Evolutionary conservation across 2,797 vertebrate species (phyloP), one percentile per base, ranked within the genome.

Genomic region (Lemur catta): DNA sequence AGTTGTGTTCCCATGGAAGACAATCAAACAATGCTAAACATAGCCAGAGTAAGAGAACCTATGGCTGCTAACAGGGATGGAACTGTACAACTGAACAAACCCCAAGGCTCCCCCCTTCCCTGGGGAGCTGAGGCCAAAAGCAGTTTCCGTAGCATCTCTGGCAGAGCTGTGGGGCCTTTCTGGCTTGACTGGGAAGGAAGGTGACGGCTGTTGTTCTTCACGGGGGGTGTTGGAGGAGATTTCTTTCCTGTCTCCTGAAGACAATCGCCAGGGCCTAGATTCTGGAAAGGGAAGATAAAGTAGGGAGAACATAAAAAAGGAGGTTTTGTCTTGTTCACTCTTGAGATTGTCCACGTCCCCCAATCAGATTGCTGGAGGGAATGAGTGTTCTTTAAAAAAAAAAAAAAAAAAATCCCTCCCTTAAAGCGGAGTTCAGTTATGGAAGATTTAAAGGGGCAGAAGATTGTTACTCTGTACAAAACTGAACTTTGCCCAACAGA

Each of bases 11-110:
- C 96, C 95, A 92, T 96, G 97, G 96, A 97, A 94, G 65, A 95
- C 59, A 94, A 46, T 89, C 94, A 94, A 96, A 96, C 96, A 96
- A 84, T 87, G 75, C 80, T 93, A 97, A 97, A 97, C 85, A 95
- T 75, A 89, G 92, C 91, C 38, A 17, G 28, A 55, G 35, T 55
- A 61, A 89, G 88, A 90, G 93, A 93, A 86, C 82, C 28, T 11
- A 0, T 55, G 78, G 82, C 94, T 84, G 67, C 84, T 75, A 57
- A 85, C 67, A 43, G 78, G 46, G 6, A 0, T 43, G 74, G 76
- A 55, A 38, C 84, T 76, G 33, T 0, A 14, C 80, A 80, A 13
- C 15, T 46, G 22, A 87, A 71, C 52, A 50, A 94, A 89, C 52
- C 93, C 85, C 96, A 63, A 79, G 55, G 59, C 89, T 67, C 26